Base-by-base conservation (phyloP, 2,888 invertebrate genomes). In the Nymphalis polychloros region DNA sequence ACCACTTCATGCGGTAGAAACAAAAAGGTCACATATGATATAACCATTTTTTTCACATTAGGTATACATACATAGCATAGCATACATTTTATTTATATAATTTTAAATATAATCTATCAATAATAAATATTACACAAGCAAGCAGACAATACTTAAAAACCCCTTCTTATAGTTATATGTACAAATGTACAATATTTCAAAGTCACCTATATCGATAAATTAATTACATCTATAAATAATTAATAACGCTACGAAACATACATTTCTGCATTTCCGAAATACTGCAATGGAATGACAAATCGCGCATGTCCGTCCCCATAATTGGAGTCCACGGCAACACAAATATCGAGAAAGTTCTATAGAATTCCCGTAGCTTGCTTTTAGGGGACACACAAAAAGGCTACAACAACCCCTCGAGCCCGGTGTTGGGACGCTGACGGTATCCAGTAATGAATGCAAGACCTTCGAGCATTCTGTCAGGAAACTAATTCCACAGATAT, bases 391-490 rank as follows among this genome's bases (percentile, higher is more conserved):
- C 68, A 76, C 69, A 81, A 84, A 84, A 82, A 81, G 66, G 55
- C 57, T 57, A 68, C 76, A 78, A 72, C 76, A 77, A 73, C 68
- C 76, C 72, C 71, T 75, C 79, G 73, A 73, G 69, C 67, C 67
- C 76, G 72, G 72, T 75, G 72, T 72, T 77, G 76, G 74, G 76
- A 77, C 77, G 77, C 77, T 77, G 80, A 79, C 81, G 81, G 78
- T 78, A 78, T 73, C 72, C 76, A 71, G 75, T 77, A 84, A 84
- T 82, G 81, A 84, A 84, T 82, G 82, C 76, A 76, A 73, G 76
- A 71, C 74, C 74, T 72, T 73, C 68, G 77, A 76, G 70, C 74
- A 71, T 78, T 80, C 81, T 79, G 81, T 80, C 80, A 81, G 76
- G 76, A 78, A 81, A 57, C 78, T 77, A 76, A 74, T 76, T 68